Base-by-base conservation (phyloP, 2,888 invertebrate genomes). In the Leucozona laternaria region DNA sequence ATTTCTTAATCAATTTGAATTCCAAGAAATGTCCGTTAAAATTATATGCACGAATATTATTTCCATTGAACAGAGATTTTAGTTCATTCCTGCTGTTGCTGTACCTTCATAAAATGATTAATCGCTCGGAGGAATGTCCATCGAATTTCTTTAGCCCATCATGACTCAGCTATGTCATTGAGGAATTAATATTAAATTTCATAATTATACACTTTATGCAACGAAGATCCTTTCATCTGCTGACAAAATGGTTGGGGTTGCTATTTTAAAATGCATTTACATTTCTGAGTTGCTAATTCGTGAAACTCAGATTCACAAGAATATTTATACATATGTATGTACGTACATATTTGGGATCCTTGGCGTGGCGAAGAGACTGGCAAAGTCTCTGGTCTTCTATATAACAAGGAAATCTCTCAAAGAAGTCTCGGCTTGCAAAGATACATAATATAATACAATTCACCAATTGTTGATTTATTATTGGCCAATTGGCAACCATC, bases 401-500 rank as follows among this genome's bases (percentile, higher is more conserved):
- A 34, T 48, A 40, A 45, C 11, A 70, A 53, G 68, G 60, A 48
- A 58, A 37, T 62, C 53, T 20, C n/a, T 28, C 10, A 40, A 62
- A 22, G 48, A 8, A 45, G 28, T 57, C 43, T 60, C 64, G 55
- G 64, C 58, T 76, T 50, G 55, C 43, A 50, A 28, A 3, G 45
- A 64, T 75, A 55, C 28, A 78, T 25, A 25, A 25, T 5, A 70
- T 75, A 40, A n/a, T n/a, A n/a, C n/a, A n/a, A n/a, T n/a, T n/a
- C 37, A 78, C 73, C 80, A 80, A 88, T 88, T 84, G 88, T 77
- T 88, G 83, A 84, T 84, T 84, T 80, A 79, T 84, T 84, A 80
- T 68, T 71, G 57, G 79, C 79, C 88, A 88, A 86, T 88, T 88
- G 85, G 88, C 80, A 88, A 89, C 88, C 88, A 89, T 89, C 88